Evolutionary conservation across 2,113 vertebrate species (phyloP), one percentile per base, ranked within the genome.

Genomic region (Rallus limicola): DNA sequence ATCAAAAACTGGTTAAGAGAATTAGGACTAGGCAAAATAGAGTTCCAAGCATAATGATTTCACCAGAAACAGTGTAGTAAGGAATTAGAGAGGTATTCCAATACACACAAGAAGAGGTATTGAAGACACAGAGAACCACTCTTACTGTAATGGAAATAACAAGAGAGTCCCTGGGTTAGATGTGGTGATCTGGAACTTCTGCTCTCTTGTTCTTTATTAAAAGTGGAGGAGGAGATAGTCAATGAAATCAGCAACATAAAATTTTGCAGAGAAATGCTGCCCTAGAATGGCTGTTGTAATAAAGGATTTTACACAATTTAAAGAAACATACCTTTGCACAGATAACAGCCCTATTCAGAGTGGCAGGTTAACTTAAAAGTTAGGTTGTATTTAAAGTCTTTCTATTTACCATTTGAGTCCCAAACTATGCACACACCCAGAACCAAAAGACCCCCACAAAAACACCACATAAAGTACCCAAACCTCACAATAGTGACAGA

Each of bases 401-500:
- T 40, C 33, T 48, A 3, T 48, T 29, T 0, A 0, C 15, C 18
- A 7, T 52, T 67, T 55, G 40, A 87, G 21, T 63, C 10, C 4
- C 26, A 42, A 79, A 63, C 13, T 46, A 59, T 1, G 9, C 5
- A 18, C 9, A 28, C 2, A 34, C 24, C 50, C 50, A 52, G 20
- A 3, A 19, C 16, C 56, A 17, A 14, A 31, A 26, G 31, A 18
- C 48, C 48, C 12, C 50, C 23, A 25, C 19, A 44, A 31, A 46
- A 65, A 7, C 2, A 3, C 4, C 46, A 34, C 13, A 2, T 2
- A 8, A 74, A 79, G 74, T 9, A 55, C 5, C 2, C 23, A 60
- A 46, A 33, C 4, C 21, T 23, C 42, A 59, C 3, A 82, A 53
- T 74, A 20, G 5, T 26, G 6, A 34, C 16, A 50, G 15, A 46